Base-by-base conservation (phyloP, 2,113 vertebrate species). In the Pan troglodytes region DNA sequence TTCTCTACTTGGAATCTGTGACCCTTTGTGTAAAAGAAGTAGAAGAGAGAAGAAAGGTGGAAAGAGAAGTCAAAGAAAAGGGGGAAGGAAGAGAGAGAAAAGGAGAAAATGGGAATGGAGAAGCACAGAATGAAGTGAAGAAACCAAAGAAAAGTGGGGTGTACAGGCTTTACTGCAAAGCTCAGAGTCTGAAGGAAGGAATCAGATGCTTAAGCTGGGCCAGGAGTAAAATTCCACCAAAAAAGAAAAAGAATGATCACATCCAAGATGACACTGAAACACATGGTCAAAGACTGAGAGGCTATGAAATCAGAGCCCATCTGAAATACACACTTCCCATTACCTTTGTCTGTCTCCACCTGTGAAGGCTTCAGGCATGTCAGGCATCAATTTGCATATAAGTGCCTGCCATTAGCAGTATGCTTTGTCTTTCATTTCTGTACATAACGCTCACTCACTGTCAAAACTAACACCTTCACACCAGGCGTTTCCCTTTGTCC, bases 191-290 rank as follows among this genome's bases (percentile, higher is more conserved):
- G n/a, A 83, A 79, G n/a, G 75, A 82, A 57, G 12, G 38, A 61
- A 3, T 12, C 64, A 32, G 38, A n/a, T 25, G 0, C 3, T 6
- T 32, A 27, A 14, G 6, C 2, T 83, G 43, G 35, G 9, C 18
- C 30, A 78, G 25, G 32, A 73, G 64, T 30, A 13, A 75, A 85
- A 79, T 27, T 25, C 67, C 43, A 27, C n/a, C 3, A 16, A 11
- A 75, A 17, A 59, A 30, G 22, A 23, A 25, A 70, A 40, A 38
- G 9, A 16, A 38, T 32, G 55, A 14, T 0, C 0, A 10, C 14
- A 3, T 50, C 67, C 4, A 6, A 23, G 0, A 35, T 5, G n/a
- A 43, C 59, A 22, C 0, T 5, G 57, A 40, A 61, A 68, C 59
- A 10, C 23, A 3, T 0, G 22, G 76, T 57, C 35, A 23, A 25